Base-by-base conservation (phyloP, 2,113 vertebrate genomes). In the Cromileptes altivelis region DNA sequence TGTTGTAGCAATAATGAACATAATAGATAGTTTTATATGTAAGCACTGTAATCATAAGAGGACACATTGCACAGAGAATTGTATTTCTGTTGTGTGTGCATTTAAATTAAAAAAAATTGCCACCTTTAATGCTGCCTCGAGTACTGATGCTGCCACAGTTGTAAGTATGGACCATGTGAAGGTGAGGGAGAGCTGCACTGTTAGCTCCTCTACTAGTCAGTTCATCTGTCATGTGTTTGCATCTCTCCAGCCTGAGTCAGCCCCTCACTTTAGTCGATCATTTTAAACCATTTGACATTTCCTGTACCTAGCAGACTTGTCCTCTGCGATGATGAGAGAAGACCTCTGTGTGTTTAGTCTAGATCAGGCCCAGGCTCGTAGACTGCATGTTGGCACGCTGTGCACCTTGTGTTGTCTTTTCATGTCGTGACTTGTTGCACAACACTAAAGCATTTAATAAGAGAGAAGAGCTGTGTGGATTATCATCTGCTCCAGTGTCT, bases 121-220 rank as follows among this genome's bases (percentile, higher is more conserved):
- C 63, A 73, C 64, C 42, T 90, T 91, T 92, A 91, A 89, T 37
- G 93, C 93, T 92, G 86, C 91, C 75, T 71, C 65, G 21, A 74
- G 80, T 65, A 23, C 75, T 63, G 75, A 82, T 23, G 90, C 12
- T 21, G 19, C 76, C 30, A 6, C 50, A 68, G 76, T 10, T 33
- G 86, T 93, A 68, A 93, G 90, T 91, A 88, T 82, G 81, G 73
- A 82, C 50, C 78, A 0, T 9, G 63, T 70, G 60, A 71, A 93
- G 94, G 90, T 93, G 88, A 93, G 90, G 69, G 13, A 52, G 72
- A 77, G 82, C 75, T 75, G 58, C 57, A 18, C 56, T 33, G 55
- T 25, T n/a, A 15, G 68, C 50, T 25, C 6, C 23, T 70, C 6
- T 0, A 4, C 5, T 65, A 52, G 74, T 68, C 33, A 56, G 63